A percentile compares a stretch with the other conserved stretches of the same genome.
Conservation (phyloP, 2,888 invertebrate genomes). For the Anoplius nigerrimus region DNA sequence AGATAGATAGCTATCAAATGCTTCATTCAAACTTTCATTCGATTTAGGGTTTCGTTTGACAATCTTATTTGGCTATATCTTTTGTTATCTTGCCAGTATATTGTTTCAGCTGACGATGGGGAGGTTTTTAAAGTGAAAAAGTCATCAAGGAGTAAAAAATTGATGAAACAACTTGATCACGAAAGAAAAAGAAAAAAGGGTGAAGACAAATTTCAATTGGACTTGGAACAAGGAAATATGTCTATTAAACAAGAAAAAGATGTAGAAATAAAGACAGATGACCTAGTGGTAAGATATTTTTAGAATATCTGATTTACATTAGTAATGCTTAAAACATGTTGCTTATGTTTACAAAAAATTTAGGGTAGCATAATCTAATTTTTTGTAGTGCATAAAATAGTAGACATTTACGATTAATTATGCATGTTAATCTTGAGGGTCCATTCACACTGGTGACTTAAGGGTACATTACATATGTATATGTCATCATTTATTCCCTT, state of each 20-base stretch:
- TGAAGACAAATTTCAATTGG: constrained; percentile 75
- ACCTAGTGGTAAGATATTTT: constrained; percentile 80
- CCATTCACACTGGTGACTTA: no score
- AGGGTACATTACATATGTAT: no score
- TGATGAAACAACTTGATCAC: constrained; percentile 89
- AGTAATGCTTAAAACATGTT: constrained; percentile 43
- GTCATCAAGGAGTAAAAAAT: constrained; percentile 93
- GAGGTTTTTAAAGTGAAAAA: constrained; percentile 97
- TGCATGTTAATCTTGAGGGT: no score
- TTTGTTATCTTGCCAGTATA: neutral
- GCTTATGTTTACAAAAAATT: no score
- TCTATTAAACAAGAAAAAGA: constrained; percentile 77
- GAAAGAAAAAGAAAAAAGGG: constrained; percentile 81
- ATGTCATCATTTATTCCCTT: no score
- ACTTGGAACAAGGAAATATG: constrained; percentile 71
- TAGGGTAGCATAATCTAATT: neutral
- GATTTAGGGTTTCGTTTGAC: no score
- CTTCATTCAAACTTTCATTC: no score
- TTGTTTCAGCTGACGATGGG: constrained; percentile 82
- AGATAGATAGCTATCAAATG: no score
- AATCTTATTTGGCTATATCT: no score
- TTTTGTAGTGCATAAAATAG: no score
- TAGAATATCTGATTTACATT: constrained; percentile 72
- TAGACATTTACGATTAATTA: no score
- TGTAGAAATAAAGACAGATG: constrained; percentile 83